Conservation (phyloP, 2,888 invertebrate genomes). For the Macrosoma leucophasiata region DNA sequence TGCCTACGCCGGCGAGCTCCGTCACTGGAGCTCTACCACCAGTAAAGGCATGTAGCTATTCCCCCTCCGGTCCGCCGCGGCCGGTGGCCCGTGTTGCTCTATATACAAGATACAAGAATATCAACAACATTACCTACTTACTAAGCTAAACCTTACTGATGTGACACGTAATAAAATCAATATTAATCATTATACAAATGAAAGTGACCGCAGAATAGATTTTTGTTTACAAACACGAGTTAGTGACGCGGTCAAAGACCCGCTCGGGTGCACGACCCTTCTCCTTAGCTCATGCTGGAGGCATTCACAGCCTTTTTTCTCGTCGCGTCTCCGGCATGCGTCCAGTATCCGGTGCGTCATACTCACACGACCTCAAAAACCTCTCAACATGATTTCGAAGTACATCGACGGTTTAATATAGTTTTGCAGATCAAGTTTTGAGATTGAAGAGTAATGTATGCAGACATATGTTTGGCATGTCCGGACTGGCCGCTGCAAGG, state of each 20-base stretch:
- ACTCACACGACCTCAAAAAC: conserved; percentile 17
- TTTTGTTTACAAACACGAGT: conserved; percentile 10
- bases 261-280: conserved; percentile 3
- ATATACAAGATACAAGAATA: too few species aligned
- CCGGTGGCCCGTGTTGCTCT: too few species aligned
- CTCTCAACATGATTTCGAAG: too few species aligned
- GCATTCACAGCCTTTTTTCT: conserved; percentile 12
- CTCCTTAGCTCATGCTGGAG: conserved; percentile 8
- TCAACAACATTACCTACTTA: too few species aligned
- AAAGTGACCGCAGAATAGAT: conserved; percentile 8
- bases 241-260: conserved; percentile 5
- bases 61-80: too few species aligned
- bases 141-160: too few species aligned
- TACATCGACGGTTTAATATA: conserved; percentile 9
- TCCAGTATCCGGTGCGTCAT: conserved; percentile 30
- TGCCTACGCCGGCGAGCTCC: too few species aligned
- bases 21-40: too few species aligned
- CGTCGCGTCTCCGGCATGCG: conserved; percentile 22
- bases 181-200: too few species aligned
- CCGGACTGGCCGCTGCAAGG: conserved; percentile 13
- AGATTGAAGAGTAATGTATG: conserved; percentile 3
- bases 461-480: conserved; percentile 17
- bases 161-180: too few species aligned
- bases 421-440: neutral
- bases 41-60: too few species aligned